Evolutionary conservation across 2,113 vertebrate genomes (phyloP).

Genomic region (Elephantulus edwardii): DNA sequence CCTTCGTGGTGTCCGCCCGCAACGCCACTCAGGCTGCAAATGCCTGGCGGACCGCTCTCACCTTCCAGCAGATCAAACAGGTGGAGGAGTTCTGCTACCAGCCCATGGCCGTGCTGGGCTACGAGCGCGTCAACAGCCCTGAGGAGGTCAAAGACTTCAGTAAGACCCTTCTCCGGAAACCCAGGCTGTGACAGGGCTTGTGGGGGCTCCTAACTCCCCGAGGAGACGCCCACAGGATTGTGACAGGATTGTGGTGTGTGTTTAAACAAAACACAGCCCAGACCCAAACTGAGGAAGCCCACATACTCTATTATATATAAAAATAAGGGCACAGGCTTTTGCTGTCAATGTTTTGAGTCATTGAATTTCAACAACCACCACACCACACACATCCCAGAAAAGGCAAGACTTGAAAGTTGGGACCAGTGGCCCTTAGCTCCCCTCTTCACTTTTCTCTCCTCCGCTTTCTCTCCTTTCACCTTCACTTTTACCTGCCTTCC

Average conservation of each 20-base stretch:
- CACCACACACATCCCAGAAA: constrained; percentile 42
- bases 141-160: constrained; percentile 95
- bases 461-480: neutral
- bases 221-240: neutral
- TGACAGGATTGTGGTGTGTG: constrained; percentile 52
- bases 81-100: constrained; percentile 98
- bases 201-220: neutral
- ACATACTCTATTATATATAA: constrained; percentile 67
- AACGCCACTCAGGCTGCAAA: constrained; percentile 96
- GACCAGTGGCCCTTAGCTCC: neutral
- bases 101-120: constrained; percentile 95
- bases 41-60: constrained; percentile 96
- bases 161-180: constrained; percentile 93
- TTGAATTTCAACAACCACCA: constrained; percentile 65
- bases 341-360: constrained; percentile 65
- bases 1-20: constrained; percentile 96
- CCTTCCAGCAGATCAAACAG: constrained; percentile 97
- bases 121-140: constrained; percentile 91
- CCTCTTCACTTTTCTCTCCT: neutral
- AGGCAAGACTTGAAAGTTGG: constrained; percentile 57
- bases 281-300: constrained; percentile 64
- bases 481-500: neutral
- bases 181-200: constrained; percentile 87
- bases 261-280: constrained; percentile 52
- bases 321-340: constrained; percentile 66